Evolutionary conservation across 2,113 vertebrate species (phyloP), one percentile per base, ranked within the genome.

Genomic region (Acanthochromis polyacanthus): DNA sequence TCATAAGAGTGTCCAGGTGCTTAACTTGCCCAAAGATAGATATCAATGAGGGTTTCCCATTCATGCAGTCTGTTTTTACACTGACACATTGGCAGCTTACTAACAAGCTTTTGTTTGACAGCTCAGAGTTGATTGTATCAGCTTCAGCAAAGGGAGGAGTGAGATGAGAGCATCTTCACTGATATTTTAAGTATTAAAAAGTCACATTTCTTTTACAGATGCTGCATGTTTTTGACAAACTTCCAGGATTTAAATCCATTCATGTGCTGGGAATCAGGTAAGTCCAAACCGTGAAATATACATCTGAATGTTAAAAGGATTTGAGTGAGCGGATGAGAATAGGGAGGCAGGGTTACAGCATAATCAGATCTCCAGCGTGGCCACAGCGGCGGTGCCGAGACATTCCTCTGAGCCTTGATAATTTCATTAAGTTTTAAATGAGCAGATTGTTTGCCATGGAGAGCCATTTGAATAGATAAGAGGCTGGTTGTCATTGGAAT

Each of bases 191-290:
- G 9, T 19, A 28, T 57, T 61, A 23, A 65, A 63, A 40, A n/a
- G 14, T 62, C 0, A 0, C 57, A 9, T 63, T 62, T 60, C 83
- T 75, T 84, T 53, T 55, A 1, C 89, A 98, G 97, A 96, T 98
- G 96, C 94, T 94, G 91, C 96, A 95, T 10, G 93, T 94, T 79
- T 95, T 99, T 86, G 94, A 96, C 84, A 95, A 95, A 85, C 92
- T 97, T 69, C 94, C 96, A 50, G 96, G 96, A 85, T 97, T 97
- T 84, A 96, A 96, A 91, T 94, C 94, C 84, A 95, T 98, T 62
- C 92, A 79, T 0, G 95, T 98, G 17, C 76, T 95, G 78, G 92
- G 95, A 82, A 98, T 98, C 93, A 96, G 96, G 97, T 97, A 84
- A 95, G 95, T 93, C 86, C 25, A 5, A 11, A 32, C 23, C 1